A percentile compares a stretch with the other conserved stretches of the same genome.
These are phyloP conservation scores for Sinocyclocheilus maitianheensis DNA, from an alignment of 2,113 vertebrate species.

Conservation along the genomic window DNA sequence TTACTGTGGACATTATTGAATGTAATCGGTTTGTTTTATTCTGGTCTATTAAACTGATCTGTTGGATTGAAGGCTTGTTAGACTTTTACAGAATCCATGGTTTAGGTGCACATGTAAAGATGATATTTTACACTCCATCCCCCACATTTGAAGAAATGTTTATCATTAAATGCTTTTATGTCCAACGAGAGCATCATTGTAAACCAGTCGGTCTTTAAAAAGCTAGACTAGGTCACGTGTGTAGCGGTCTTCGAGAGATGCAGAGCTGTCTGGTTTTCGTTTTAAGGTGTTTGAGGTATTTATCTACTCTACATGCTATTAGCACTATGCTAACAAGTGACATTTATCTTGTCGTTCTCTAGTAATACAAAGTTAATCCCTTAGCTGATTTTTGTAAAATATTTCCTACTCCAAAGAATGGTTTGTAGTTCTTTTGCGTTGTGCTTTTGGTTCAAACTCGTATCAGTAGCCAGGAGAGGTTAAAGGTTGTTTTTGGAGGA, in stretches of 20 bases:
- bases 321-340: conserved; percentile 33
- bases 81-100: background rate
- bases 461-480: conserved; percentile 61
- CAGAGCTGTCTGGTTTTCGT: conserved; percentile 18
- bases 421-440: conserved; percentile 1
- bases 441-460: conserved; percentile 51
- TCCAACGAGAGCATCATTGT: background rate
- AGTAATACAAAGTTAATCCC: conserved; percentile 40
- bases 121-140: background rate
- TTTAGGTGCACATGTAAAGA: conserved; percentile 2
- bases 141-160: background rate
- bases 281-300: conserved; percentile 48
- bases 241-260: conserved; percentile 8
- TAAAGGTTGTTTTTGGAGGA: conserved; percentile 51
- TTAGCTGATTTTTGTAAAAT: conserved; percentile 36
- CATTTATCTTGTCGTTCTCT: conserved; percentile 41
- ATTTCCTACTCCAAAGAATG: conserved; percentile 44
- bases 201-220: background rate
- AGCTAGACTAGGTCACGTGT: conserved; percentile 22
- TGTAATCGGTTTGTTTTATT: conserved; percentile 24
- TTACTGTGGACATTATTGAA: conserved; percentile 24
- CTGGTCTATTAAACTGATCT: background rate
- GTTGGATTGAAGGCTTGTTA: background rate
- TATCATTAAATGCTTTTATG: background rate
- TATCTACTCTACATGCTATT: conserved; percentile 40